Base-by-base conservation (phyloP, 2,797 vertebrate genomes). In the Sebastes vulpes region DNA sequence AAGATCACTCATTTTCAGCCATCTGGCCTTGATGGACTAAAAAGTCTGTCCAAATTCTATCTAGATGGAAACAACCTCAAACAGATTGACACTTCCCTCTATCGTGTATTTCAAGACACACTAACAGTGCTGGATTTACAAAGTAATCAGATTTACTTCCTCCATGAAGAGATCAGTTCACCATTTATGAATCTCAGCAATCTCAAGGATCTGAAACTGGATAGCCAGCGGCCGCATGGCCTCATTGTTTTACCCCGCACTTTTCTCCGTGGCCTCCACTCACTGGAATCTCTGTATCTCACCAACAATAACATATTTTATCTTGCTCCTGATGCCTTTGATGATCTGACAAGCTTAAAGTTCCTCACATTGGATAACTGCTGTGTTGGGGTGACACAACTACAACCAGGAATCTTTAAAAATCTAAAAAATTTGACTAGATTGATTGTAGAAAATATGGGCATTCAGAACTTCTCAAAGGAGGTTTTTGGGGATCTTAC, bases 401-500 rank as follows among this genome's bases (percentile, higher is more conserved):
- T 97, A 14, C 88, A 95, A 0, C 90, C 96, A 0, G 97, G 97
- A 2, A 72, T 97, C 75, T 98, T 98, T 90, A 97, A 96, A 92
- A 97, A 97, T 77, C 91, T 97, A 14, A 84, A 48, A 46, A 94
- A 91, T 4, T 66, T 99, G 57, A 90, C 70, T 9, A 82, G 1
- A 31, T 82, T 98, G 65, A 32, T 60, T 25, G 70, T 96, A 76
- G 97, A 98, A 94, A 98, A 97, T 4, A 97, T 96, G 67, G 97
- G 97, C 25, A 88, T 98, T 58, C 94, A 94, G 14, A 95, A 93
- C 1, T 81, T 98, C 64, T 93, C 94, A 16, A 84, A 93, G 3
- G 93, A 96, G 1, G 94, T 97, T 46, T 97, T 98, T 11, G 96
- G 96, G 20, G 96, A 97, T 79, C 96, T 98, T 20, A 97, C 95